These are phyloP conservation scores for Pachycephala philippinensis DNA, from an alignment of 2,113 vertebrate genomes.

Conservation along the genomic window DNA sequence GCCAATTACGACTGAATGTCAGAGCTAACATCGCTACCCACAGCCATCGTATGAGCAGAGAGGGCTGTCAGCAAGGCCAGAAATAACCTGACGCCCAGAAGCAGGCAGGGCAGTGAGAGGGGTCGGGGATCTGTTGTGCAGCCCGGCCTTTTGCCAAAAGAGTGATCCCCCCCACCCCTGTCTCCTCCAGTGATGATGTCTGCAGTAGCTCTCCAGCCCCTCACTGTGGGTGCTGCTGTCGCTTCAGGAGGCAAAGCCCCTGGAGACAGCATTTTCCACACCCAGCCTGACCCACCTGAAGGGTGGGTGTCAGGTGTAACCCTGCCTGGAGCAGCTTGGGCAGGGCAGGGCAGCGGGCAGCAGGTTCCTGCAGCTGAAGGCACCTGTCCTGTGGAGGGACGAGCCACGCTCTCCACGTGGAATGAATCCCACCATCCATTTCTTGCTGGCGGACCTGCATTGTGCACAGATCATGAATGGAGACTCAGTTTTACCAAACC, in stretches of 20 bases:
- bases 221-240: neutral
- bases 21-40: neutral
- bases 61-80: neutral
- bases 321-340: fast-evolving
- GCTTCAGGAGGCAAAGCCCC: neutral
- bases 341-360: fast-evolving
- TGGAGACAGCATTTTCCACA: neutral
- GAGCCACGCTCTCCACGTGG: fast-evolving
- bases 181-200: fast-evolving
- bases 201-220: neutral
- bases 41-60: neutral
- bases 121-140: neutral
- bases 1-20: neutral
- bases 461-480: neutral
- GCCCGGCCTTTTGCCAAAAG: neutral
- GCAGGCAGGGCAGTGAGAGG: neutral
- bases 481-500: neutral
- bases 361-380: fast-evolving
- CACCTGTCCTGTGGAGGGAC: fast-evolving
- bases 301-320: neutral
- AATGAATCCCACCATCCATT: neutral
- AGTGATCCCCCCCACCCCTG: neutral
- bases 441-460: fast-evolving
- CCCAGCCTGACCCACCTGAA: neutral
- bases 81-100: neutral